Evolutionary conservation across 2,888 invertebrate genomes (phyloP).

Genomic region (Nycteola revayana): DNA sequence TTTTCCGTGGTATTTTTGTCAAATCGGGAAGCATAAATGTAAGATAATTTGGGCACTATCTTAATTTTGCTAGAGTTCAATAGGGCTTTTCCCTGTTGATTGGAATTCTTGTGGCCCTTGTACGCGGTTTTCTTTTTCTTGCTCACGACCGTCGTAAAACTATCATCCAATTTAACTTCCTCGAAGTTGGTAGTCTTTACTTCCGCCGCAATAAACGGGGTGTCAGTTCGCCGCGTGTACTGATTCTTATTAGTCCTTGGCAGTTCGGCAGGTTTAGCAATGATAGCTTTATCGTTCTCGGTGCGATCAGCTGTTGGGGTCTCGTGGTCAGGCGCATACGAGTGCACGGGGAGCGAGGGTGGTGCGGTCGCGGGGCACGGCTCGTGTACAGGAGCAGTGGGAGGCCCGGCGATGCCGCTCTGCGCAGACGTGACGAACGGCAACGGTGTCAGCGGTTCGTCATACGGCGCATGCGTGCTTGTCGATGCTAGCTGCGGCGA

Average conservation of each 20-base stretch:
- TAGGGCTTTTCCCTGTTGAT: conserved; percentile 1
- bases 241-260: background rate
- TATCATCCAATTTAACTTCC: too few species aligned
- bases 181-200: background rate
- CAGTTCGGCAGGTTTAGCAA: too few species aligned
- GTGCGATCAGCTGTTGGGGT: background rate
- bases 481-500: background rate
- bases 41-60: conserved; percentile 1
- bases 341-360: background rate
- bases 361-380: background rate
- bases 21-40: conserved; percentile 1
- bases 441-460: background rate
- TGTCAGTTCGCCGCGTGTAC: background rate
- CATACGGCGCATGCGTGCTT: too few species aligned
- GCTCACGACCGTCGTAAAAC: background rate
- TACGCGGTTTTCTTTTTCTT: background rate
- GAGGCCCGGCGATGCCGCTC: too few species aligned
- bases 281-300: background rate
- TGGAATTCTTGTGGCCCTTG: background rate
- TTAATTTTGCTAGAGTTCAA: conserved; percentile 1
- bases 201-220: background rate
- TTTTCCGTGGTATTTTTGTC: background rate
- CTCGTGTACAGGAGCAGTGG: too few species aligned
- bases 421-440: background rate
- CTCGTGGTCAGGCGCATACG: background rate